phyloP scores from a whole-genome alignment of 2,113 vertebrate genomes.

The Tichodroma muraria region DNA sequence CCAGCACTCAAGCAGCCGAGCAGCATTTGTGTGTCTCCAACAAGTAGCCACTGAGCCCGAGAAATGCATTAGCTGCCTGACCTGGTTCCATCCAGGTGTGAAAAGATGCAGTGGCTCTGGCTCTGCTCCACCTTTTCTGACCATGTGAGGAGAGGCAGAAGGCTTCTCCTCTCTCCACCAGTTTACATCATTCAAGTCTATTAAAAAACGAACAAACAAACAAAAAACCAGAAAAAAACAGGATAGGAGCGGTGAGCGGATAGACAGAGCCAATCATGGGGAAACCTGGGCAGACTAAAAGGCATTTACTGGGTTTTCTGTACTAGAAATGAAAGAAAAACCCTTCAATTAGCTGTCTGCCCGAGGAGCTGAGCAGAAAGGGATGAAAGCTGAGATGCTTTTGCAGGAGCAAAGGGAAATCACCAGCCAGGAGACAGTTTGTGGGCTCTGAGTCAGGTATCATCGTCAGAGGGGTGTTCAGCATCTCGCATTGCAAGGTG shows the following conservation, averaged over 20 bases:
- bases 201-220: neutral
- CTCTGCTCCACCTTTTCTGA: conserved; percentile 33
- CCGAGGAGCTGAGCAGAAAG: neutral
- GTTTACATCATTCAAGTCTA: conserved; percentile 6
- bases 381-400: conserved; percentile 4
- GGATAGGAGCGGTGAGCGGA: neutral
- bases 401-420: neutral
- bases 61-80: conserved; percentile 68
- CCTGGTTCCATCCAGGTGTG: conserved; percentile 73
- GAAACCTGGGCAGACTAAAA: conserved; percentile 40
- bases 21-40: conserved; percentile 33
- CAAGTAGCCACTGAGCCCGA: conserved; percentile 49
- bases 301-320: conserved; percentile 11
- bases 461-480: neutral
- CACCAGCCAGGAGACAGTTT: accelerated
- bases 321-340: conserved; percentile 9
- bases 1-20: conserved; percentile 25
- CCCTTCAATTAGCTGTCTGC: conserved; percentile 19
- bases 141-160: conserved; percentile 50
- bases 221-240: neutral
- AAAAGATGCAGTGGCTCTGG: conserved; percentile 61
- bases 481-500: neutral
- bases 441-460: neutral
- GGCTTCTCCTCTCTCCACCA: conserved; percentile 2
- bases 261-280: neutral